Evolutionary conservation across 2,888 invertebrate species (phyloP), one percentile per base, ranked within the genome.

Genomic region (Hipparchia sbordonii): DNA sequence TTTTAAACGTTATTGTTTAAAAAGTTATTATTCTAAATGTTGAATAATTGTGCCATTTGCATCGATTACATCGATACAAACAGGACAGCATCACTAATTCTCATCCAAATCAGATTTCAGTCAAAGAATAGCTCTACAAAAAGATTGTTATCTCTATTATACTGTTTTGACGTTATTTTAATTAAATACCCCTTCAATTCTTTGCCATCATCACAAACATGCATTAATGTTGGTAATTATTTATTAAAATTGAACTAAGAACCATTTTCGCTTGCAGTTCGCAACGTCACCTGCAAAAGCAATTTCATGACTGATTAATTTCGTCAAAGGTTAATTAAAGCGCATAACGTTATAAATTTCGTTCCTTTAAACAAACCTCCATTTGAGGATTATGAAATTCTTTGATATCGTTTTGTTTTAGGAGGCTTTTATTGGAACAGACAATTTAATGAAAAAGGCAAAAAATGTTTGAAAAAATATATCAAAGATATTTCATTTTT

Each of bases 301-400:
- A 76, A 77, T 76, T 72, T 75, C 69, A 59, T 67, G 71, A 75
- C 68, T 72, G 72, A 74, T 77, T 75, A 75, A 76, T 77, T 77
- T 76, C 68, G 74, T 75, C 74, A 73, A 71, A 73, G 75, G 72
- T 74, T 76, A 76, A 78, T 78, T 78, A 77, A 78, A 77, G 75
- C 76, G 74, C 77, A 77, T 78, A 75, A 77, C 76, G 72, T 75
- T 75, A 78, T 77, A 77, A 78, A 78, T 77, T 76, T 77, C 72
- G 60, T 74, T 77, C 75, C 75, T 76, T 75, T 57, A 72, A 76
- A 70, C 74, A 68, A 68, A 73, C 72, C 73, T 60, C 63, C 65
- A 74, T 66, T 73, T 68, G 72, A 74, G 71, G 69, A 72, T 76
- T 77, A 75, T 77, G 75, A 75, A 76, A 77, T 78, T 78, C 76